Evolutionary conservation across 1,140 invertebrate species (phyloP), one percentile per base, ranked within the genome.

Genomic region (Amyelois transitella): DNA sequence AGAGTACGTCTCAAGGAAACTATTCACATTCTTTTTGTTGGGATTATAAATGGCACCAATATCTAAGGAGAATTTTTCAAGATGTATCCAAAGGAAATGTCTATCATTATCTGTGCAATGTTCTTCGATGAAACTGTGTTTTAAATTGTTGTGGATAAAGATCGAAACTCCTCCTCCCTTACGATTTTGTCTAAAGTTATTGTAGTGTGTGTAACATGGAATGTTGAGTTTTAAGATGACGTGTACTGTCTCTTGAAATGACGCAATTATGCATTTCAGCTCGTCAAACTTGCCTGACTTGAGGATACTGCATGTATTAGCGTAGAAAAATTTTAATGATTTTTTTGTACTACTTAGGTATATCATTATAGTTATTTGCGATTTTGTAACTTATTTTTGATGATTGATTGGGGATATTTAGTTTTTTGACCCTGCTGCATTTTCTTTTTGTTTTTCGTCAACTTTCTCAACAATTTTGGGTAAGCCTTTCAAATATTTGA

Each of bases 51-150:
- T 49, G 18, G 43, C 66, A 4, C 62, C 62, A 22, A 69, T 53
- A 14, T 62, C 53, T n/a, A 65, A 18, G 4, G 57, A 54, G 24
- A 60, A 53, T 38, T 61, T 55, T 8, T 69, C 20, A 10, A 69
- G 17, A n/a, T 62, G 62, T 8, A 69, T 57, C 62, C 62, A 69
- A 8, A 62, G 45, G 38, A 51, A 69, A 51, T 69, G 62, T 21
- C 51, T 66, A 18, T 58, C 53, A 19, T 63, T 43, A 7, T 18
- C 21, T 14, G 17, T 38, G 18, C 50, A 64, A 17, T 53, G 25
- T 17, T 53, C 51, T 19, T 55, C 50, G 22, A 56, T 53, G 0
- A 51, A 7, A 17, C 21, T 47, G 24, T 59, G 57, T 45, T 59
- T 53, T 8, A 64, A 47, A 19, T 51, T 54, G 20, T 59, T 51